phyloP scores from a whole-genome alignment of 2,888 invertebrate genomes.

The Aphidius colemani region DNA sequence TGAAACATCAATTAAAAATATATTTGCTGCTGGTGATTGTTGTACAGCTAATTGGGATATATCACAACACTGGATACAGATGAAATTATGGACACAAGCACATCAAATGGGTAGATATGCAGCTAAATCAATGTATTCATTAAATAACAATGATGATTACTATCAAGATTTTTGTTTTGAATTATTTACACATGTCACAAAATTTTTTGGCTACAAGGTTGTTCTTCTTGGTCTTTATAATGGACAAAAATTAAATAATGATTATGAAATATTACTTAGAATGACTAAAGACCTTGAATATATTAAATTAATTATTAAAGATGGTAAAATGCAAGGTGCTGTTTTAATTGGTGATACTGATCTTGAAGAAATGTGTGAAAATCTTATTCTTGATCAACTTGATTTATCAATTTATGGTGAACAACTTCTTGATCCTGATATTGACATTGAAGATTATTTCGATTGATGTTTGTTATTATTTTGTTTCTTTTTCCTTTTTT shows the following conservation, averaged over 20 bases:
- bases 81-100: conserved; percentile 98
- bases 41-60: conserved; percentile 81
- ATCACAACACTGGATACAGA: conserved; percentile 88
- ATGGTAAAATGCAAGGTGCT: conserved; percentile 88
- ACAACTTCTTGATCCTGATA: conserved; percentile 90
- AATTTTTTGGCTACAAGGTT: conserved; percentile 92
- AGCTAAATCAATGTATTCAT: conserved; percentile 83
- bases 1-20: conserved; percentile 75
- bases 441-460: conserved; percentile 99
- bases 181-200: conserved; percentile 94
- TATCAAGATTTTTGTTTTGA: conserved; percentile 96
- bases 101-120: conserved; percentile 96
- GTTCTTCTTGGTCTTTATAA: conserved; percentile 90
- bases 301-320: conserved; percentile 84
- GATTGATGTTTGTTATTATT: conserved; percentile 66
- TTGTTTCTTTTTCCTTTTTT: too few species aligned
- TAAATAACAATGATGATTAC: conserved; percentile 67
- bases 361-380: conserved; percentile 97
- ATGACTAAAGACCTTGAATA: conserved; percentile 81
- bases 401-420: conserved; percentile 88
- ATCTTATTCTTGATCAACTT: conserved; percentile 92
- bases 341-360: conserved; percentile 96
- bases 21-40: conserved; percentile 96
- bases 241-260: conserved; percentile 80
- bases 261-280: conserved; percentile 84